Base-by-base conservation (phyloP, 1,140 invertebrate genomes). In the Harpegnathos saltator region DNA sequence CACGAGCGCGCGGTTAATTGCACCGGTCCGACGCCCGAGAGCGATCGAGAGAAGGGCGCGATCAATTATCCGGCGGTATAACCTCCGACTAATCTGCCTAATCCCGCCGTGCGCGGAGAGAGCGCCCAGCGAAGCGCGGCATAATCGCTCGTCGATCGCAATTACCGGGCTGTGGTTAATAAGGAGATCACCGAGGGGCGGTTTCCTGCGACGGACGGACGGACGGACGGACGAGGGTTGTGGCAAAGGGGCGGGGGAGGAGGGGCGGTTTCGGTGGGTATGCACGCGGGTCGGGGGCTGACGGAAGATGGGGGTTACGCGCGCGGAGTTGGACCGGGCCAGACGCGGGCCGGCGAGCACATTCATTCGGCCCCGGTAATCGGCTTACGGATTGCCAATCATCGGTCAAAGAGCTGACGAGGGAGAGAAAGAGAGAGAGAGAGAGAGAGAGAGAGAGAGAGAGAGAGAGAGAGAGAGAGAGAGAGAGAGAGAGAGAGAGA, bases 361-460 rank as follows among this genome's bases (percentile, higher is more conserved):
- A 90, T 90, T 88, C 87, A 88, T 78, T 90, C 86, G 85, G 85
- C 72, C 71, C 83, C 75, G 81, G 80, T 91, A 89, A 91, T 91
- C 90, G 88, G 90, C 90, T 91, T 91, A 91, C 88, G 85, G 86
- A 89, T 91, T 90, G 90, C 90, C 90, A 91, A 91, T 91, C 90
- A 91, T 89, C 88, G 81, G 84, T 89, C 90, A 88, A 87, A 87
- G 90, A 89, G 87, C 75, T 72, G 80, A 68, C 84, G 80, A 84
- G 52, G 38, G 26, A 72, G 48, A 73, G 59, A 58, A 24, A 59
- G 65, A 77, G 84, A 77, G 50, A 52, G 38, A 50, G 63, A 59
- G 48, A 44, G 66, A 72, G 29, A 26, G 38, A 72, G n/a, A 38
- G 24, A 7, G 17, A 22, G 17, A 15, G 26, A 9, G n/a, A 15